phyloP scores from a whole-genome alignment of 2,113 vertebrate genomes.

The Nothocercus nigrocapillus region DNA sequence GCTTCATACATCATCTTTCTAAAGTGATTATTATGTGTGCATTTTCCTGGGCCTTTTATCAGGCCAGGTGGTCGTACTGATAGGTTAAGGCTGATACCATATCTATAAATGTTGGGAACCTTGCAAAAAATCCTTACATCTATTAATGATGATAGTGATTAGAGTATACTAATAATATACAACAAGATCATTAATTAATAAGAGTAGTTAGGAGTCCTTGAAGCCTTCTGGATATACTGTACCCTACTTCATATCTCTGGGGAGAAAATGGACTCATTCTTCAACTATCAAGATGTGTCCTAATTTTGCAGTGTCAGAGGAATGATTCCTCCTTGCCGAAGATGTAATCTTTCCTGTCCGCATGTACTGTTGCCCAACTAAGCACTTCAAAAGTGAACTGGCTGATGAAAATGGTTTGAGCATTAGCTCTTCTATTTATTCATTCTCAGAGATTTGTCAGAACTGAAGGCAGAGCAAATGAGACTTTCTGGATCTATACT shows the following conservation, averaged over 20 bases:
- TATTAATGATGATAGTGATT: not conserved
- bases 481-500: constrained; percentile 83
- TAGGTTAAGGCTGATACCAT: not conserved
- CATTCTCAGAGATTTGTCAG: constrained; percentile 83
- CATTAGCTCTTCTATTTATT: not conserved
- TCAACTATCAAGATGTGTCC: not conserved
- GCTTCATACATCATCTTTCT: not conserved
- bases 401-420: not conserved
- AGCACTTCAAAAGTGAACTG: not conserved
- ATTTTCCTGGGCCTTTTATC: not conserved
- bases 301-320: not conserved
- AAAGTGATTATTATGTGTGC: not conserved
- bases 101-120: not conserved
- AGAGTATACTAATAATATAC: not conserved
- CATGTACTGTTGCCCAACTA: not conserved
- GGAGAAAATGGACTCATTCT: not conserved
- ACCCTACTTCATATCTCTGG: not conserved
- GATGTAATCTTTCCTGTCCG: not conserved
- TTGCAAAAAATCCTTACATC: not conserved
- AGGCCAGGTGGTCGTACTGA: not conserved
- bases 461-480: constrained; percentile 85
- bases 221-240: not conserved
- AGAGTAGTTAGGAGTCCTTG: not conserved
- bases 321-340: fast-evolving
- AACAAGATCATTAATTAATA: not conserved